These are phyloP conservation scores for Zaprionus obscuricornis DNA, from an alignment of 2,888 invertebrate genomes.

Conservation along the genomic window DNA sequence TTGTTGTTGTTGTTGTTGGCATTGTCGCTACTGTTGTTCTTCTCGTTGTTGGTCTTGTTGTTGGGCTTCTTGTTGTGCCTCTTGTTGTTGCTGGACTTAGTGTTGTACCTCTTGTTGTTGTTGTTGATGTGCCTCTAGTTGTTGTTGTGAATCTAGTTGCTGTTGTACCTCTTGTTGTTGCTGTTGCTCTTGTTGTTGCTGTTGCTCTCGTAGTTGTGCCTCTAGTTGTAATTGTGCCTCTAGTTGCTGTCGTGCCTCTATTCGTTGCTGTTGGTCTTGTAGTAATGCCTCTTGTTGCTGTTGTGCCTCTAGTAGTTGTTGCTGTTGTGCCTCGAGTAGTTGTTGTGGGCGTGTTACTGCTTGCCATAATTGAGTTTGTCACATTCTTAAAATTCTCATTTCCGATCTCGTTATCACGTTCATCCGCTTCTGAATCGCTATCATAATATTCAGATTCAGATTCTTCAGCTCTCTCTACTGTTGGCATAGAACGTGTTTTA, in stretches of 20 bases:
- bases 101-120: neutral
- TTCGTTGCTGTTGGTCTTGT: neutral
- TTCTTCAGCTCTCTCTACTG: slow-evolving; percentile 22
- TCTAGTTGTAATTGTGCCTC: too few species aligned
- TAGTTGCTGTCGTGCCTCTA: neutral
- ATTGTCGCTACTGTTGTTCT: neutral
- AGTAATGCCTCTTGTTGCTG: neutral
- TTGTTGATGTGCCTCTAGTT: neutral
- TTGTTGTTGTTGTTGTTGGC: neutral
- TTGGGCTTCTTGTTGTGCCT: neutral
- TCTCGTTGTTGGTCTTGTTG: neutral
- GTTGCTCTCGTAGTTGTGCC: neutral
- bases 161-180: neutral
- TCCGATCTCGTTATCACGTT: slow-evolving; percentile 22
- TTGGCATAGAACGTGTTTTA: slow-evolving; percentile 5
- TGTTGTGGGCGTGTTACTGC: too few species aligned
- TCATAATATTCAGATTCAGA: slow-evolving; percentile 45
- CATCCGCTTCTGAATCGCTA: slow-evolving; percentile 44
- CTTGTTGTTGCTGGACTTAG: neutral
- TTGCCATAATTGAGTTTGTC: neutral
- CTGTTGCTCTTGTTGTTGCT: neutral
- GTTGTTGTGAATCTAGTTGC: neutral
- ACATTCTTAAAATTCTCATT: neutral
- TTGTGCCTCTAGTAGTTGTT: neutral
- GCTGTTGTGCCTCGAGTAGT: neutral